phyloP scores from a whole-genome alignment of 1,140 invertebrate species.

The Micrasema minimum region DNA sequence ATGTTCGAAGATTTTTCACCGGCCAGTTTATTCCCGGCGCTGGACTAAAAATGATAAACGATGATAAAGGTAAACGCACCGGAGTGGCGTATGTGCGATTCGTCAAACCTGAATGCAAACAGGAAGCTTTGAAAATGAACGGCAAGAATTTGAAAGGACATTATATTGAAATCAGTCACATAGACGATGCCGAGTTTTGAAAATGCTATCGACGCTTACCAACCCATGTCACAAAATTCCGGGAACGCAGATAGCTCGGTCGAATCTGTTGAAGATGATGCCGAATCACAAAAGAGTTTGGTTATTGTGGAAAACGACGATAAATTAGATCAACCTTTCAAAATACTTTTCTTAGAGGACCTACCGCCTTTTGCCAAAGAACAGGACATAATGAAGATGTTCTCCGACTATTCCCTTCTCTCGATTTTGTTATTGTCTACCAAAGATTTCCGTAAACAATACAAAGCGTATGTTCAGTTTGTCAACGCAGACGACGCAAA shows the following conservation, averaged over 20 bases:
- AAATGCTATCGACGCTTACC: constrained; percentile 72
- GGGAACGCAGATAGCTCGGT: constrained; percentile 38
- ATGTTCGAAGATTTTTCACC: constrained; percentile 83
- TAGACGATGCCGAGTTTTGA: constrained; percentile 75
- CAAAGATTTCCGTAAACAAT: constrained; percentile 67
- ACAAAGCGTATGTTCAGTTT: constrained; percentile 80
- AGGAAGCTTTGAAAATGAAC: constrained; percentile 74
- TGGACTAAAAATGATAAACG: constrained; percentile 87
- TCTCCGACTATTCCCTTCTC: constrained; percentile 76
- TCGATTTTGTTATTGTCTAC: constrained; percentile 75
- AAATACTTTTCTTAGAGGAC: constrained; percentile 74
- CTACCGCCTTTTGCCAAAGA: constrained; percentile 80
- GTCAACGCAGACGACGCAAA: constrained; percentile 75
- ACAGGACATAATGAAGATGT: constrained; percentile 80
- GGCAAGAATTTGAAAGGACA: constrained; percentile 71
- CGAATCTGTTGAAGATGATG: constrained; percentile 49
- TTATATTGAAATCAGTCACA: constrained; percentile 69
- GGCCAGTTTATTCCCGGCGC: constrained; percentile 82
- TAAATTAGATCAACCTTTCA: constrained; percentile 57
- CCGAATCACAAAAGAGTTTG: constrained; percentile 47
- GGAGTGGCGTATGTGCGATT: constrained; percentile 87
- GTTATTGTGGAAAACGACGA: constrained; percentile 48
- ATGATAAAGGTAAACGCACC: constrained; percentile 79
- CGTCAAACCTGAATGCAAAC: constrained; percentile 72
- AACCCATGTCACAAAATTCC: constrained; percentile 55